These are phyloP conservation scores for Heliconius aoede DNA, from an alignment of 2,888 invertebrate species.

Conservation along the genomic window DNA sequence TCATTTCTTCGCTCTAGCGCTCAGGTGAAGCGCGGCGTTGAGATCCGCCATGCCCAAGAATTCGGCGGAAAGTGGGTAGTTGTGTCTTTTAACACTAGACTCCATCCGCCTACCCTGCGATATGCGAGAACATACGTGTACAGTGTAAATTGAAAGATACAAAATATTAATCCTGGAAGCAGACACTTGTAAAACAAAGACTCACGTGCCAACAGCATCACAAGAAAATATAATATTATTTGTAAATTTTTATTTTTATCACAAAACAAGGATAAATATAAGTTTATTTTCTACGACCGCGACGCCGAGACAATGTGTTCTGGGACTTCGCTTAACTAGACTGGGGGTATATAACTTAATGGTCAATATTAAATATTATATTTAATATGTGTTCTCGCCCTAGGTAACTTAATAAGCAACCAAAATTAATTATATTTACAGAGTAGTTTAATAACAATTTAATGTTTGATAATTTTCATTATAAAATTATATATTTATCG, in stretches of 20 bases:
- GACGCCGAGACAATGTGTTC: constrained; percentile 6
- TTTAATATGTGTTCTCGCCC: not conserved
- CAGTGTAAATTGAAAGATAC: no score
- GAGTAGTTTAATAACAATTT: no score
- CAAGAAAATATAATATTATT: not conserved
- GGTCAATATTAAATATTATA: not conserved
- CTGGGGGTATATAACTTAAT: constrained; percentile 5
- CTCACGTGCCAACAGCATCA: not conserved
- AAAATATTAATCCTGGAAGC: no score
- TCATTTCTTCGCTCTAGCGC: no score
- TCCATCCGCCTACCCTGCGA: no score
- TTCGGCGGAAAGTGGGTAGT: no score
- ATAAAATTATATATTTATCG: no score
- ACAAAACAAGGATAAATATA: not conserved
- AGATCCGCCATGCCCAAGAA: no score
- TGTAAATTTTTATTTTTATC: not conserved
- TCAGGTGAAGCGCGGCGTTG: no score
- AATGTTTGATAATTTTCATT: no score
- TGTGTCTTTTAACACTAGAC: no score
- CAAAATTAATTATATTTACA: not conserved
- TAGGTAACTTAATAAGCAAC: not conserved
- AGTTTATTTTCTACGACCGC: not conserved
- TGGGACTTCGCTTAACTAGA: constrained; percentile 5
- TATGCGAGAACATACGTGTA: no score
- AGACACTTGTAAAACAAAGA: not conserved